Evolutionary conservation across 1,140 invertebrate species (phyloP), one percentile per base, ranked within the genome.

Genomic region (Aphidius ervi): DNA sequence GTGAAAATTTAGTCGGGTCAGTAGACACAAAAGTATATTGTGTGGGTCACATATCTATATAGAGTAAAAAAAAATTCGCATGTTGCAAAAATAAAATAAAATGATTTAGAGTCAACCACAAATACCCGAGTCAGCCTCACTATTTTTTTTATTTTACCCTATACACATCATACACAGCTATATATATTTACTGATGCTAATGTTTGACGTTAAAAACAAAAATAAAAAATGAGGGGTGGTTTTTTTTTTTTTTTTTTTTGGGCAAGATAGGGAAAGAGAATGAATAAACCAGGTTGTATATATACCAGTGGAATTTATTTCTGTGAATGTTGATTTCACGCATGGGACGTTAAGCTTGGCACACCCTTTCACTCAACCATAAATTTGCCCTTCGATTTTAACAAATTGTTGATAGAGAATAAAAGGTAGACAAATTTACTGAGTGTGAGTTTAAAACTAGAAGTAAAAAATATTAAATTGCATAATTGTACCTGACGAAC

Each of bases 401-500:
- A 6, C 41, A 9, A 23, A 42, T 42, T 23, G 42, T 37, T 20
- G 41, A 10, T n/a, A 16, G 9, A 46, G 43, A 43, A 46, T 31
- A 9, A 41, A 56, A n/a, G 37, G 23, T 39, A 39, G 40, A 40
- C 53, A 37, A 16, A 45, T 9, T 9, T 9, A 45, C 3, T 45
- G 2, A 10, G 43, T 7, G n/a, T 10, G 9, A 56, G 9, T 16
- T 8, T 43, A n/a, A 47, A 46, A 39, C 43, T 23, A 46, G 43
- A 47, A 45, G 45, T 46, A 20, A 39, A 40, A 16, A 31, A 23
- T 31, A 31, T 46, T 2, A 40, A 41, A 42, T 54, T n/a, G 6
- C 62, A 63, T 69, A 72, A 72, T 72, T 72, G 66, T 61, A 72
- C 66, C 65, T 70, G 42, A 56, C 20, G 23, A 23, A 31, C 41